Conservation (phyloP, 1,140 invertebrate genomes). For the Brachionus rubens region DNA sequence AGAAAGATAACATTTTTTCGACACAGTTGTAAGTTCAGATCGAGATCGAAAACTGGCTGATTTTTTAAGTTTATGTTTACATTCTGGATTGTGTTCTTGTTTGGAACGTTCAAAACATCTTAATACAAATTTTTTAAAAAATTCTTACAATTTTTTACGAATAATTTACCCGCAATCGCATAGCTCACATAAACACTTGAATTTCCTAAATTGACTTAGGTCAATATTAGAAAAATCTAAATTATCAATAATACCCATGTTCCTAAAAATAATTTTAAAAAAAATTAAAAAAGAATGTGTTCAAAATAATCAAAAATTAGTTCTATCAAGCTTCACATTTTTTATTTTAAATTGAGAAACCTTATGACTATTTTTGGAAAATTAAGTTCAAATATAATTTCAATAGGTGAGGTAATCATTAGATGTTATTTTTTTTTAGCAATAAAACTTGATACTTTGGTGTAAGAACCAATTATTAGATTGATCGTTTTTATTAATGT, state of each 20-base stretch:
- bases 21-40: not conserved
- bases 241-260: constrained; percentile 3
- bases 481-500: not conserved
- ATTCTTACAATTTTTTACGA: not conserved
- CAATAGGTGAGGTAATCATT: not conserved
- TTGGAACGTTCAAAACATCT: constrained; percentile 17
- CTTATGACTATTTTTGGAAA: not conserved
- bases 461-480: not conserved
- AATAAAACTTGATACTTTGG: not conserved
- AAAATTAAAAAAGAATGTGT: not conserved
- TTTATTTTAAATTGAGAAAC: constrained; percentile 12
- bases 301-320: not conserved
- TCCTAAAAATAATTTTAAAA: constrained; percentile 1
- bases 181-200: constrained; percentile 8
- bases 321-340: not conserved
- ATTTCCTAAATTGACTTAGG: not conserved
- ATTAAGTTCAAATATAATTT: not conserved
- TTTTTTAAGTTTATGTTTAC: not conserved
- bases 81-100: not conserved
- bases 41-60: not conserved
- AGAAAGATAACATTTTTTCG: not conserved
- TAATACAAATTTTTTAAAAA: not conserved
- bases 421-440: not conserved
- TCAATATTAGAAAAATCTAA: not conserved
- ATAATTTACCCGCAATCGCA: constrained; percentile 18